These are phyloP conservation scores for Latheticus oryzae DNA, from an alignment of 2,888 invertebrate species.

Conservation along the genomic window DNA sequence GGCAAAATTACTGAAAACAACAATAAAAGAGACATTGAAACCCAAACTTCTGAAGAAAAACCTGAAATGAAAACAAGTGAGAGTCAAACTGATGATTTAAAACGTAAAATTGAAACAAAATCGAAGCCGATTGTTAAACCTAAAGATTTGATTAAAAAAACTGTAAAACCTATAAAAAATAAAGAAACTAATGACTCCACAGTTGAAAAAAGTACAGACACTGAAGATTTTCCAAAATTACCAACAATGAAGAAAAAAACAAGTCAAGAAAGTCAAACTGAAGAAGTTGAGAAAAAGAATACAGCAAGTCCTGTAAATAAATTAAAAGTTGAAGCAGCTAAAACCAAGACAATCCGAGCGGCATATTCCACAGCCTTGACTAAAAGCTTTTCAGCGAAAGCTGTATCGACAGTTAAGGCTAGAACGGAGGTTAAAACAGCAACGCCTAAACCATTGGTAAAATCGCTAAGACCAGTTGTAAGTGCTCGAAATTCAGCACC, in stretches of 20 bases:
- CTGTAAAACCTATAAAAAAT: constrained; percentile 54
- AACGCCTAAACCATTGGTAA: constrained; percentile 44
- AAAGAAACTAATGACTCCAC: neutral
- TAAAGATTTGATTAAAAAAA: constrained; percentile 43
- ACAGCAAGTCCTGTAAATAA: constrained; percentile 38
- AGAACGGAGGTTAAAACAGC: constrained; percentile 53
- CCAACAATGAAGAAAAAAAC: constrained; percentile 59
- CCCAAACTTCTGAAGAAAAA: constrained; percentile 15
- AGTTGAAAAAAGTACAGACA: constrained; percentile 63
- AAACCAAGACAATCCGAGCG: constrained; percentile 50
- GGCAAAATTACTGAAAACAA: constrained; percentile 9
- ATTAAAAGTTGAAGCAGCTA: constrained; percentile 49
- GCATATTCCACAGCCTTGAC: constrained; percentile 67
- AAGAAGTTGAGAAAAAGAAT: constrained; percentile 58
- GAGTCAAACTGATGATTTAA: constrained; percentile 20
- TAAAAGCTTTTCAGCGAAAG: constrained; percentile 60
- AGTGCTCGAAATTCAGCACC: constrained; percentile 36
- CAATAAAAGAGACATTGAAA: neutral
- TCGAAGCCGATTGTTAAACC: too few relatives aligned
- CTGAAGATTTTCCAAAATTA: constrained; percentile 62
- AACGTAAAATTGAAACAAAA: constrained; percentile 37
- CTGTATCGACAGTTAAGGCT: constrained; percentile 51
- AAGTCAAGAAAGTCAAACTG: constrained; percentile 62
- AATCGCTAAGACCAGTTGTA: constrained; percentile 32
- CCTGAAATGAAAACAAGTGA: constrained; percentile 14